A percentile compares a stretch with the other conserved stretches of the same genome.
phyloP scores from a whole-genome alignment of 2,888 invertebrate species.

The Chalcosyrphus nemorum region DNA sequence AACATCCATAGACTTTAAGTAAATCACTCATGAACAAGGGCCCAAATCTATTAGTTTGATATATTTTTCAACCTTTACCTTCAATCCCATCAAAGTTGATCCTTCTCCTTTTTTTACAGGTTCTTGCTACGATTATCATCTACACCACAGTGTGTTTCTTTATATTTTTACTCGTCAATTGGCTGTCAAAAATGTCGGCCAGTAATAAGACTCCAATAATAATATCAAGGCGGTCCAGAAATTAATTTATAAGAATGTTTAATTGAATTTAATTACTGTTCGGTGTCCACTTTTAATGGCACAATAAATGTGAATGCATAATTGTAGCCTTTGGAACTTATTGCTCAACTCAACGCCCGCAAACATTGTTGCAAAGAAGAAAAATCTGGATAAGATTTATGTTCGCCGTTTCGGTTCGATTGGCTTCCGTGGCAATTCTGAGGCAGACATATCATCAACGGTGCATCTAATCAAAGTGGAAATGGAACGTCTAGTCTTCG shows the following conservation, averaged over 20 bases:
- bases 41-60: neutral
- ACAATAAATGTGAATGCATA: slow-evolving; percentile 46
- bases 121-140: slow-evolving; percentile 74
- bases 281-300: slow-evolving; percentile 22
- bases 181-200: slow-evolving; percentile 26
- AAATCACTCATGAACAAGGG: neutral
- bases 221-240: neutral
- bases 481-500: slow-evolving; percentile 8
- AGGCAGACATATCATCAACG: slow-evolving; percentile 55
- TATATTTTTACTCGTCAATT: slow-evolving; percentile 74
- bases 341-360: slow-evolving; percentile 57
- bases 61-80: neutral
- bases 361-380: slow-evolving; percentile 30
- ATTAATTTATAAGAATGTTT: slow-evolving; percentile 2
- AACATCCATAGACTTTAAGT: neutral
- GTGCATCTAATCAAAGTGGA: slow-evolving; percentile 47
- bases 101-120: slow-evolving; percentile 77
- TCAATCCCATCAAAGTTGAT: slow-evolving; percentile 73
- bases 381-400: slow-evolving; percentile 57
- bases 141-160: slow-evolving; percentile 75
- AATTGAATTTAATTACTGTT: slow-evolving; percentile 46
- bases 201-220: neutral
- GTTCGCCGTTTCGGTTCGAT: slow-evolving; percentile 63
- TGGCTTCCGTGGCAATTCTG: slow-evolving; percentile 31
- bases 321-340: slow-evolving; percentile 24